Evolutionary conservation across 2,888 invertebrate genomes (phyloP), one percentile per base, ranked within the genome.

Genomic region (Lycocerus yunnanus): DNA sequence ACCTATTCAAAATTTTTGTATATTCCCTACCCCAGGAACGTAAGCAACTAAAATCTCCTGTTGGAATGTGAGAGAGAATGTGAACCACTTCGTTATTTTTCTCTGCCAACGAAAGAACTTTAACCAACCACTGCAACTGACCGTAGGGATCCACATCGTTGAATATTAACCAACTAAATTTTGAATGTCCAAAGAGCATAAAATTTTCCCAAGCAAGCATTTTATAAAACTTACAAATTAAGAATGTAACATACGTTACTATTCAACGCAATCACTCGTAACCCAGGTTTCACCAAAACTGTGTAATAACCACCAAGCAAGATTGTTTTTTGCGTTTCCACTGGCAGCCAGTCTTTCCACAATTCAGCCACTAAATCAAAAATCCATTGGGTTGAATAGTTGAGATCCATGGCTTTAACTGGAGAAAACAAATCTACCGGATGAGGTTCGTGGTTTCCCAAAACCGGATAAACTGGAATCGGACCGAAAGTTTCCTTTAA

Each of bases 21-120:
- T 91, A 95, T 85, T 94, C 93, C 74, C 90, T 88, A 18, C 81
- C 80, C 94, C 96, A 97, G 0, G 92, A 90, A 27, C 88, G 86
- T 69, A 92, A 89, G 72, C 95, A 93, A 77, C 92, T 92, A 3
- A 2, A 10, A 9, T 66, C 66, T 8, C 95, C 95, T 0, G 94
- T 91, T 0, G 96, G 96, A 66, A 97, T 91, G 82, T 98, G 97
- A 0, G 93, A 91, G 58, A 97, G 86, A 65, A 98, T 92, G 82
- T 97, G 97, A 0, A 97, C 97, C 82, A 78, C 75, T 84, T 96
- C 95, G 0, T 90, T 89, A 1, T 90, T 90, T 43, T 87, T 83
- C 85, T 98, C 85, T 13, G 85, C 84, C 74, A 78, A 74, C 58
- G 74, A 43, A 65, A 86, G 76, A 5, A 81, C 79, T 43, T 83